Evolutionary conservation across 2,888 invertebrate species (phyloP), one percentile per base, ranked within the genome.

Genomic region (Biston stratarius): DNA sequence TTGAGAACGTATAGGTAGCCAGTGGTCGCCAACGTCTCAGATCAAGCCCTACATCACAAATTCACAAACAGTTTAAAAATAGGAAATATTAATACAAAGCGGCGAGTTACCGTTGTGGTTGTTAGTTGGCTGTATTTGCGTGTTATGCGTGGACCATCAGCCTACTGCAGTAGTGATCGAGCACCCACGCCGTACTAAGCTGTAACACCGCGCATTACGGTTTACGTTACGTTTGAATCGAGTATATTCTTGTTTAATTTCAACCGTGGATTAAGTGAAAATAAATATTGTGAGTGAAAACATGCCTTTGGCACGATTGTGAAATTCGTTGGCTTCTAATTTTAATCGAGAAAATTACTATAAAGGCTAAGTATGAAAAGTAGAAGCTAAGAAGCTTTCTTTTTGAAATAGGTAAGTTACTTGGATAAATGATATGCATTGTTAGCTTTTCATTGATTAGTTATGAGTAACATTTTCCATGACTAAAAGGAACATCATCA

Each of bases 51-150:
- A 58, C 38, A 56, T 53, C 53, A 58, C 8, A 62, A 62, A 58
- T 53, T 53, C 53, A 58, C 8, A 62, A 62, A 58, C 56, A 63
- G 53, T 63, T 58, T 68, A 56, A 56, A 64, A 61, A 67, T 69
- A 76, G 65, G 61, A 74, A 75, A 77, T 72, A 76, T 75, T 48
- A 51, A 44, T 12, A 79, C 77, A 76, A 75, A 69, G 76, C 70
- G 77, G 73, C 75, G 71, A 75, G 74, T 77, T 80, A 77, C 79
- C 74, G 70, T 76, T 76, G 78, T 79, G 81, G 81, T 86, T 79
- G 83, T 83, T 83, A 79, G 78, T 82, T 79, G 75, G 78, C 83
- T 84, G 81, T 85, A 83, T 85, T 86, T 85, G 83, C 80, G 81
- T 82, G 77, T 69, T 74, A 72, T 70, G 77, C 70, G 77, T 74